Conservation (phyloP, 2,888 invertebrate genomes). For the Drosophila demipolita region DNA sequence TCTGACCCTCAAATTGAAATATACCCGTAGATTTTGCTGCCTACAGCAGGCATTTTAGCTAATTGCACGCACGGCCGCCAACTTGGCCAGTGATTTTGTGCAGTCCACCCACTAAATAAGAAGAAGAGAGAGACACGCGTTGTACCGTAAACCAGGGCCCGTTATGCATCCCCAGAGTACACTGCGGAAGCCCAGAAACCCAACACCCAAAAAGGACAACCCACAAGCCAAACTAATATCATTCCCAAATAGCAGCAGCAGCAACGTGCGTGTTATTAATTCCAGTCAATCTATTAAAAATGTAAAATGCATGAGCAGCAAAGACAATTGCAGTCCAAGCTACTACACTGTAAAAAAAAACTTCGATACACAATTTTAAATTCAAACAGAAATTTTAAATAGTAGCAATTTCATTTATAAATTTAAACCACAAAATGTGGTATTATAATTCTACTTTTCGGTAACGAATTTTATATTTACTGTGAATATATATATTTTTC, state of each 20-base stretch:
- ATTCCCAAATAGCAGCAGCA: slow-evolving; percentile 9
- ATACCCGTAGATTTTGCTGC: slow-evolving; percentile 48
- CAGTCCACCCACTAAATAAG: neutral
- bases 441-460: neutral
- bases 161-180: slow-evolving; percentile 72
- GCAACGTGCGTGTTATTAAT: slow-evolving; percentile 76
- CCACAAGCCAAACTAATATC: slow-evolving; percentile 37
- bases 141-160: slow-evolving; percentile 68
- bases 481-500: neutral
- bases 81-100: slow-evolving; percentile 58
- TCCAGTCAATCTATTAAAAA: slow-evolving; percentile 82
- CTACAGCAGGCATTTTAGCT: slow-evolving; percentile 62
- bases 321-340: slow-evolving; percentile 64
- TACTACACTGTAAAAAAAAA: slow-evolving; percentile 11
- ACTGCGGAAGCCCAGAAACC: slow-evolving; percentile 17
- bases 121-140: slow-evolving; percentile 55
- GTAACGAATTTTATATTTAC: neutral
- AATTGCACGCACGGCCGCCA: slow-evolving; percentile 72
- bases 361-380: neutral
- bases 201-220: neutral
- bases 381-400: neutral
- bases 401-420: neutral
- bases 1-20: slow-evolving; percentile 75
- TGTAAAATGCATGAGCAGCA: slow-evolving; percentile 75
- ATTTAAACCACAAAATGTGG: neutral